Conservation (phyloP, 2,888 invertebrate genomes). For the Sinhomidia bicolor region DNA sequence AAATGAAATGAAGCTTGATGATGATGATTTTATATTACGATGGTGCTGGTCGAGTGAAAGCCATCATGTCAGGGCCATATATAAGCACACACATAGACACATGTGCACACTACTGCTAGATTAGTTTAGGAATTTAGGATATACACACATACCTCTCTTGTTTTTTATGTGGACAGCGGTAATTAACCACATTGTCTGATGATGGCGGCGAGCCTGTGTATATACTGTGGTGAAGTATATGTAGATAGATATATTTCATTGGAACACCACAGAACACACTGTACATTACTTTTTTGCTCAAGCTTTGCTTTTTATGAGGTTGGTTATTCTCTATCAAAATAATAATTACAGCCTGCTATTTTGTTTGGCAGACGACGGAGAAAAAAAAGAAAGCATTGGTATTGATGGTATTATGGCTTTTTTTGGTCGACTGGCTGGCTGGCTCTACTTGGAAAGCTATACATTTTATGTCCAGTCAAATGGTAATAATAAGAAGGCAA, state of each 20-base stretch:
- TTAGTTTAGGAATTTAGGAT: no score
- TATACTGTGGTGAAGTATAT: not conserved
- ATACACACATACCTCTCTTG: no score
- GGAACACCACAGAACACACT: no score
- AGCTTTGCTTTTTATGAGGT: slow-evolving; percentile 6
- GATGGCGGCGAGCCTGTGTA: not conserved
- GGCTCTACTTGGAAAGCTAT: no score
- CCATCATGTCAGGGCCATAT: not conserved
- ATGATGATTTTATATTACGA: not conserved
- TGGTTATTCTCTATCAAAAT: slow-evolving; percentile 3
- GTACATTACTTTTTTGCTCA: no score
- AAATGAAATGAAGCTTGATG: slow-evolving; percentile 38
- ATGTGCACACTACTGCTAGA: not conserved
- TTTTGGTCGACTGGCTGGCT: no score
- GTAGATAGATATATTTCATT: not conserved
- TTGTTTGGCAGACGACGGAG: not conserved
- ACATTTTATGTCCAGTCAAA: not conserved
- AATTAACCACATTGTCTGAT: not conserved
- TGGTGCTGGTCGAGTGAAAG: not conserved
- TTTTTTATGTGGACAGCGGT: not conserved
- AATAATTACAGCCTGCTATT: not conserved
- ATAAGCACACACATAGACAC: not conserved
- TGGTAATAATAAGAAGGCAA: not conserved
- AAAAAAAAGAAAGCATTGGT: not conserved
- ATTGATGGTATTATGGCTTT: not conserved